Base-by-base conservation (phyloP, 64 coral and sea anemone genomes). In the Trachythela sp. region DNA sequence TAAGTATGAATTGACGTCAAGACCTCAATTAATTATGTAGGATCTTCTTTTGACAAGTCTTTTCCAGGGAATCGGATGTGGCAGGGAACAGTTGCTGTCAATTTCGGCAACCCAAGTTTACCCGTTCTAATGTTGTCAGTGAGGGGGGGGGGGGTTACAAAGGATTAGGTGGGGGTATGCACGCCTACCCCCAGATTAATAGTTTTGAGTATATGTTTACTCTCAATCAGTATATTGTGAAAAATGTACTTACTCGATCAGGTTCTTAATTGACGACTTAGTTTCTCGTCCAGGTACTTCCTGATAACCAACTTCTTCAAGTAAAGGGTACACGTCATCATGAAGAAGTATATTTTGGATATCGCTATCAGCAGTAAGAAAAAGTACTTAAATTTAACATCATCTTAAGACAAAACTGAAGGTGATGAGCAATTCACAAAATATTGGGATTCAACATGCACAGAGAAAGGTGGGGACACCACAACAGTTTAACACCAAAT, bases 281-380 rank as follows among this genome's bases (percentile, higher is more conserved):
- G 87, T 89, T 48, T 89, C 87, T 42, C 67, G n/a, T 42, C 39
- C 59, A 42, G 87, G 87, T 33, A 89, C 87, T 50, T 64, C 87
- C 67, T 89, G 37, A 13, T 48, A 89, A 9, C 87, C 87, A 45
- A 89, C 36, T 75, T 89, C 68, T 15, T 89, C 70, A 45, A 89
- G 87, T 41, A 89, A 48, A 32, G 60, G 87, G 40, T 48, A 72
- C 37, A 72, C 58, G 29, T 72, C 64, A 39, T 89, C 87, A 48
- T 89, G 36, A 20, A 75, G 60, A 75, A 89, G 70, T 48, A 89
- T 72, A 36, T 80, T 64, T 48, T 39, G 87, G 8, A 89, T 38
- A 20, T 89, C 39, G 30, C 48, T 18, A 48, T 89, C 67, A 15
- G 36, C 43, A n/a, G 60, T 32, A 38, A 85, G 84, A 36, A 70